Base-by-base conservation (phyloP, 2,888 invertebrate genomes). In the Glaucopsyche alexis region DNA sequence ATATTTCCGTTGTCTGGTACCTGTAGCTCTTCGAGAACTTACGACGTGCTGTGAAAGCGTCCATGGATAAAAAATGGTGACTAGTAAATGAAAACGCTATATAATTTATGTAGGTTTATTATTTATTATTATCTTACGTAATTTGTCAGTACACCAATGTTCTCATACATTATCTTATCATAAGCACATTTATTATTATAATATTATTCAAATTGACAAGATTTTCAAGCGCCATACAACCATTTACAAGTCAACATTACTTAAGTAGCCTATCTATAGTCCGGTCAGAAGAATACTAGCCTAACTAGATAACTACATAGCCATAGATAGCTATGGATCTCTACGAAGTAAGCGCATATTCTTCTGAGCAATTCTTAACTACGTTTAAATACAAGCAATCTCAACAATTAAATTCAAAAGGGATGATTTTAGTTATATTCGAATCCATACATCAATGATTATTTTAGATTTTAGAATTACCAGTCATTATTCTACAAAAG, bases 201-300 rank as follows among this genome's bases (percentile, higher is more conserved):
- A 86, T 81, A 85, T 80, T 86, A 83, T 84, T 87, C 80, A 89
- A 93, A 92, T 93, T 92, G 92, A 92, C 92, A 83, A 87, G 82
- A 84, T 87, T 87, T 85, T 85, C 87, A 92, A 93, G 92, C 92
- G 91, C 92, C 91, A 88, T 90, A 91, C 91, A 91, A 91, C 87
- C 91, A 83, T 85, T 89, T 85, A 79, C 76, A 80, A 77, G 71
- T 77, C 77, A 74, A 69, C 69, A 49, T 69, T 47, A 16, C 69
- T 49, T 49, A 49, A 19, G 16, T 69, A 66, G n/a, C 66, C 66
- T 66, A 66, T 42, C 66, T n/a, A 64, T 49, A 47, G 45, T 47
- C 64, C 69, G 50, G 73, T 74, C 72, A 74, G 76, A 77, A 75
- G 29, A 76, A 76, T 75, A 76, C 75, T 75, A 75, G 75, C 77